These are phyloP conservation scores for Acholoe squamosa DNA, from an alignment of 2,888 invertebrate genomes.

Conservation along the genomic window DNA sequence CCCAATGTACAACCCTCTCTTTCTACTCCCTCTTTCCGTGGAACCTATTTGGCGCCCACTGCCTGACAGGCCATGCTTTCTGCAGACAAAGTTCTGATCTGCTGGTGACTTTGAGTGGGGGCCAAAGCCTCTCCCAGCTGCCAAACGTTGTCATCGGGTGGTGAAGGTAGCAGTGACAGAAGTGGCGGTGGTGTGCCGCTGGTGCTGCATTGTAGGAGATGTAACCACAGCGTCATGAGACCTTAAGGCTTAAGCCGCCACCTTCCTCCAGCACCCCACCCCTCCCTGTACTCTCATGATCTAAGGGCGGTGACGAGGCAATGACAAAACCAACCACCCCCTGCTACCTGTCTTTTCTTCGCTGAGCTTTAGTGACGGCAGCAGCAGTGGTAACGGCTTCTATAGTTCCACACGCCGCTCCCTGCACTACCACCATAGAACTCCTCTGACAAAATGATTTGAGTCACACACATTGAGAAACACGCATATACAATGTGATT, in stretches of 20 bases:
- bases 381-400: not conserved
- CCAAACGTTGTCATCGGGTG: slow-evolving; percentile 8
- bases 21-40: not conserved
- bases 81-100: slow-evolving; percentile 23
- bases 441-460: too few relatives aligned
- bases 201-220: not conserved
- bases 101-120: slow-evolving; percentile 13
- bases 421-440: too few relatives aligned
- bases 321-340: not conserved
- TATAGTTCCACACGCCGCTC: too few relatives aligned
- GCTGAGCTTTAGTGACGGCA: not conserved
- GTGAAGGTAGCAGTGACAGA: not conserved
- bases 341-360: slow-evolving; percentile 45
- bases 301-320: not conserved
- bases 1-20: not conserved
- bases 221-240: not conserved
- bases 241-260: not conserved
- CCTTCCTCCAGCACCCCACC: not conserved
- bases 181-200: slow-evolving; percentile 1
- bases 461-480: too few relatives aligned
- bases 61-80: not conserved
- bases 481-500: too few relatives aligned
- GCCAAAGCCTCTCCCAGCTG: not conserved
- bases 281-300: not conserved
- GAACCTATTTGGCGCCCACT: not conserved